Base-by-base conservation (phyloP, 2,113 vertebrate species). In the Cryptomyrus ogoouensis region DNA sequence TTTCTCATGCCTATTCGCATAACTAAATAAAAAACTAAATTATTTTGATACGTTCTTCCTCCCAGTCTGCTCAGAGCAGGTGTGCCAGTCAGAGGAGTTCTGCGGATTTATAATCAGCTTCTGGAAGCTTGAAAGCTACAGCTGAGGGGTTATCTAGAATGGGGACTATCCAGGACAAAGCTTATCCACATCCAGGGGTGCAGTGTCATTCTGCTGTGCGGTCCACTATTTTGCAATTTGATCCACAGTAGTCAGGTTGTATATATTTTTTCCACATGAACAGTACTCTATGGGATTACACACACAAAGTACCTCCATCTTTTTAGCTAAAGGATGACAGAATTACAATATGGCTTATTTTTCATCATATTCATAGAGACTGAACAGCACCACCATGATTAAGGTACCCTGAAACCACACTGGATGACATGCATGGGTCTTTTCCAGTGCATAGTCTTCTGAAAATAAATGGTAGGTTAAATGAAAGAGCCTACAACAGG, bases 301-400 rank as follows among this genome's bases (percentile, higher is more conserved):
- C 85, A 35, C 12, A 46, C 27, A n/a, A 88, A 19, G 27, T 46
- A 56, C 49, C 87, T 47, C 83, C 83, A 47, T 84, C 21, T 42
- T 21, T 84, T 44, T 46, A 46, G 42, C 44, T 66, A 88, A 50
- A 10, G 35, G 35, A 44, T 66, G 56, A 62, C 52, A 66, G 10
- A 35, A 31, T 88, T 62, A 62, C 24, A 44, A 42, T 88, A 88
- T 88, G 87, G 87, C 87, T 88, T 88, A 52, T 88, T 88, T 24
- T 8, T 62, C 53, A 31, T 88, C 31, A n/a, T 62, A 44, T 62
- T 66, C 56, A 21, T 66, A 88, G 53, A 88, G 15, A 58, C 53
- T 62, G 87, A 88, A 53, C 87, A 88, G 52, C 89, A 83, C 77
- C 89, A 89, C 89, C 89, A 58, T 58, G 74, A 56, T n/a, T 77